Conservation (phyloP, 2,797 vertebrate species). For the Ptychobarbus kaznakovi region DNA sequence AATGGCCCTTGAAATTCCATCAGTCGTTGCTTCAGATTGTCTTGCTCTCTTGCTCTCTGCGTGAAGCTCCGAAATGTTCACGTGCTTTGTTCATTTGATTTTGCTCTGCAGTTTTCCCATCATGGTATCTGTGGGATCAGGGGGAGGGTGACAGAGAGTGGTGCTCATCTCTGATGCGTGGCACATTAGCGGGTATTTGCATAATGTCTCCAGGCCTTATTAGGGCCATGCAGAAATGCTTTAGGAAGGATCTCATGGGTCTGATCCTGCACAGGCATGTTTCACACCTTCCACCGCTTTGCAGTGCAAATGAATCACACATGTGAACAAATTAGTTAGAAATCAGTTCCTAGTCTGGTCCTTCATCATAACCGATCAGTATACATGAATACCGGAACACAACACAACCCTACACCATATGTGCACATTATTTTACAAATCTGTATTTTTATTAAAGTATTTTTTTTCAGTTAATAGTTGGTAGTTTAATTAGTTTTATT, state of each 20-base stretch:
- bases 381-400: not conserved
- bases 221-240: conserved; percentile 65
- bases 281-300: conserved; percentile 59
- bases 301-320: conserved; percentile 53
- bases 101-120: conserved; percentile 28
- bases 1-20: conserved; percentile 73
- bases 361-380: conserved; percentile 52
- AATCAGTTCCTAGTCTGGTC: not conserved
- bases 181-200: conserved; percentile 75
- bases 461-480: not conserved
- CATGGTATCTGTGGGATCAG: conserved; percentile 30
- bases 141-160: conserved; percentile 38
- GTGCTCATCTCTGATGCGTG: conserved; percentile 55
- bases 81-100: conserved; percentile 28
- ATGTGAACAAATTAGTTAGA: conserved; percentile 8
- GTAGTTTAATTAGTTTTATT: not conserved
- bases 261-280: conserved; percentile 30
- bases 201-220: conserved; percentile 76
- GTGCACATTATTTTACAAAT: not conserved
- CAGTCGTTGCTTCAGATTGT: conserved; percentile 42
- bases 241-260: conserved; percentile 39
- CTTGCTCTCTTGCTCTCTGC: conserved; percentile 9
- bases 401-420: not conserved
- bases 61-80: conserved; percentile 35
- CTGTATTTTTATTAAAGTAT: not conserved